Evolutionary conservation across 1,140 invertebrate genomes (phyloP).

Genomic region (Drosophila sturtevanti): DNA sequence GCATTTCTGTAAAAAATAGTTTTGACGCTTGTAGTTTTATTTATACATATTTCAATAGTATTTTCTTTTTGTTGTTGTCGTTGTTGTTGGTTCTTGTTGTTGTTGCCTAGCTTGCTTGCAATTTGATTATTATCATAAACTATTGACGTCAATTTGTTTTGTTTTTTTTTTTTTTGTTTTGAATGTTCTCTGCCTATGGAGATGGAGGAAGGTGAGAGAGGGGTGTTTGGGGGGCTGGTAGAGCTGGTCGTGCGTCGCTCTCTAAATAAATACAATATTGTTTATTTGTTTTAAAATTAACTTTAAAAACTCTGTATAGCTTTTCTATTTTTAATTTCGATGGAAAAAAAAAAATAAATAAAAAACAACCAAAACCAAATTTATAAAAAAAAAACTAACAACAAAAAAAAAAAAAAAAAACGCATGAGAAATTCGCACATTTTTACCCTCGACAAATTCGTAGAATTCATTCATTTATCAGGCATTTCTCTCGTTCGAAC

Average conservation of each 20-base stretch:
- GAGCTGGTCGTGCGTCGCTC: conserved; percentile 53
- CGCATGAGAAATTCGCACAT: conserved; percentile 37
- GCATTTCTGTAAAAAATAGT: conserved; percentile 48
- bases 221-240: not conserved
- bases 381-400: conserved; percentile 14
- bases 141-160: conserved; percentile 73
- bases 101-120: conserved; percentile 36
- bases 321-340: conserved; percentile 17
- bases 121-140: conserved; percentile 65
- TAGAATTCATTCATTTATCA: conserved; percentile 76
- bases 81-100: conserved; percentile 26
- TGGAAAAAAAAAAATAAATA: conserved; percentile 10
- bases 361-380: conserved; percentile 6
- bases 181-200: not conserved
- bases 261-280: conserved; percentile 48
- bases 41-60: conserved; percentile 28
- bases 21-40: conserved; percentile 44
- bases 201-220: not conserved
- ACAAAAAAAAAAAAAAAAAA: conserved; percentile 15
- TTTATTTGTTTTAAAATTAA: conserved; percentile 60
- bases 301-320: conserved; percentile 37
- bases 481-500: conserved; percentile 37
- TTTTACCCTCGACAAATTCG: conserved; percentile 66
- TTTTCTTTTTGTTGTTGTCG: conserved; percentile 16
- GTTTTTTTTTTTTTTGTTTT: conserved; percentile 33